Evolutionary conservation across 1,140 invertebrate species (phyloP).

Genomic region (Vollenhovia emeryi): DNA sequence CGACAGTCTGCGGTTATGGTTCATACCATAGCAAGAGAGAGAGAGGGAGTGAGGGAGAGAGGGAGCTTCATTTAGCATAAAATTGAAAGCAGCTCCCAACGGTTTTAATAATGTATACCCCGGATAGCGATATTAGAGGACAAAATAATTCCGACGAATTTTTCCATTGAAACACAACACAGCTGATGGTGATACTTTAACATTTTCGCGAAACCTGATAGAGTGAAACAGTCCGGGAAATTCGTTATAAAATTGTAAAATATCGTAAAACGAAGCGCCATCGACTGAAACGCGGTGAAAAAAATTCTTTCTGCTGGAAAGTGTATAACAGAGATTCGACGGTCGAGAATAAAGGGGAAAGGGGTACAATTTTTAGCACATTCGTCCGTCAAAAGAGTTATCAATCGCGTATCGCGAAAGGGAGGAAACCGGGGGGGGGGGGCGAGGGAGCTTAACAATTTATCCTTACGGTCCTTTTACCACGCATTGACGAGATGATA

Average conservation of each 20-base stretch:
- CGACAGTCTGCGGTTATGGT: conserved; percentile 49
- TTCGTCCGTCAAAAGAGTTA: neutral
- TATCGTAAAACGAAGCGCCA: neutral
- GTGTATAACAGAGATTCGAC: neutral
- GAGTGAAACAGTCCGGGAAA: neutral
- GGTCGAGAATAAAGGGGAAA: neutral
- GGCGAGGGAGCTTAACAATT: neutral
- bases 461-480: neutral
- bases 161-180: conserved; percentile 1
- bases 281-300: neutral
- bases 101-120: conserved; percentile 36
- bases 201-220: neutral
- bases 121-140: conserved; percentile 5
- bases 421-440: no score
- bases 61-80: conserved; percentile 47
- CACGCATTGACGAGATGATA: neutral
- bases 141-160: conserved; percentile 32
- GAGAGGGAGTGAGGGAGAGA: neutral
- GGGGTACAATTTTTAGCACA: neutral
- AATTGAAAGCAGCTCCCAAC: conserved; percentile 33
- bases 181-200: neutral
- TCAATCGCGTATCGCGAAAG: neutral
- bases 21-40: neutral
- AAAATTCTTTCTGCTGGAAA: neutral
- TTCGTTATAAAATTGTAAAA: conserved; percentile 24